Evolutionary conservation across 2,888 invertebrate species (phyloP).

Genomic region (Leucozona laternaria): DNA sequence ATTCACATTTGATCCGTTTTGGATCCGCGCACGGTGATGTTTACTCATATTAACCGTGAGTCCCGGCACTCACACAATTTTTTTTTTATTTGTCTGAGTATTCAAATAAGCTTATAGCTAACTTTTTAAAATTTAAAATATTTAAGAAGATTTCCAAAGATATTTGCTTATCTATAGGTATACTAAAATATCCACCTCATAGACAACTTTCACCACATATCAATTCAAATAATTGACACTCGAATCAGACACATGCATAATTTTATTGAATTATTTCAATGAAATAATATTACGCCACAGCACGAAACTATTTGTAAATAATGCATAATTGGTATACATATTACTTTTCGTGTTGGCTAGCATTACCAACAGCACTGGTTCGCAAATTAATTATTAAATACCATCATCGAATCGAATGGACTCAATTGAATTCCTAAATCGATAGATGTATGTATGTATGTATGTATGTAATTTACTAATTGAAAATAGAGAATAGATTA

Average conservation of each 20-base stretch:
- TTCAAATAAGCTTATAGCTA: too few species aligned
- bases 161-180: not conserved
- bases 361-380: constrained; percentile 16
- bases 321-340: constrained; percentile 43
- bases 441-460: too few species aligned
- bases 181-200: not conserved
- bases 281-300: constrained; percentile 31
- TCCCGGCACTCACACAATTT: too few species aligned
- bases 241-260: not conserved
- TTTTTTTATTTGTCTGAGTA: too few species aligned
- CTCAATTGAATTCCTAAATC: constrained; percentile 19
- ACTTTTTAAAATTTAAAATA: not conserved
- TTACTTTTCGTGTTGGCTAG: constrained; percentile 12
- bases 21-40: too few species aligned
- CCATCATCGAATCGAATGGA: constrained; percentile 38
- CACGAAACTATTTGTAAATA: constrained; percentile 48
- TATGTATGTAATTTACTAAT: too few species aligned
- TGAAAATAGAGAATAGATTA: too few species aligned
- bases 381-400: constrained; percentile 55
- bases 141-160: not conserved
- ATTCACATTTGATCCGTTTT: too few species aligned
- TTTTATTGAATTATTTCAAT: constrained; percentile 22
- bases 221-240: not conserved
- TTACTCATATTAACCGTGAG: too few species aligned
- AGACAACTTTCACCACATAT: not conserved